A percentile compares a stretch with the other conserved stretches of the same genome.
phyloP scores from a whole-genome alignment of 2,888 invertebrate species.

The Cylindroiulus punctatus region DNA sequence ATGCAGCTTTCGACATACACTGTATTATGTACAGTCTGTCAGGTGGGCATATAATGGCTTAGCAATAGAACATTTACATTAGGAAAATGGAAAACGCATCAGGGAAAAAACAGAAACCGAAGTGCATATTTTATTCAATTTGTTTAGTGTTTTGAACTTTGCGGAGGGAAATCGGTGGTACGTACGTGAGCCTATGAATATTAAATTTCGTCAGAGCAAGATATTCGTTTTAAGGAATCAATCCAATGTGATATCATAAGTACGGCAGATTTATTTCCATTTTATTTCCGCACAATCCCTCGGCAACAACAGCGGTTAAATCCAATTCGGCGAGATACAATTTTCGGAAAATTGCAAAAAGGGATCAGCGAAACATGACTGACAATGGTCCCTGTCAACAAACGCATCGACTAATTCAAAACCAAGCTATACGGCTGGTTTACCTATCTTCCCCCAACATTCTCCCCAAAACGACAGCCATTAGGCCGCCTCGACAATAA shows the following conservation, averaged over 20 bases:
- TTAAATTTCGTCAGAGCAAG: conserved; percentile 18
- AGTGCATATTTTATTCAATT: conserved; percentile 18
- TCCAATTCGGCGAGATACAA: not conserved
- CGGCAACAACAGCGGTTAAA: not conserved
- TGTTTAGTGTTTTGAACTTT: conserved; percentile 8
- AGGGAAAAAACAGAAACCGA: not conserved
- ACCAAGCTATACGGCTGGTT: not conserved
- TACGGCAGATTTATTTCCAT: conserved; percentile 4
- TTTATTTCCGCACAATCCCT: not conserved
- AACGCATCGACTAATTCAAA: not conserved
- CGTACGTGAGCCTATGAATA: not conserved
- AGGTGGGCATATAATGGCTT: too few species aligned
- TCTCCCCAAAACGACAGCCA: not conserved
- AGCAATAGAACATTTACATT: too few species aligned
- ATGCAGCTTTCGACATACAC: too few species aligned
- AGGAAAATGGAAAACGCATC: not conserved
- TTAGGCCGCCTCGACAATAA: not conserved
- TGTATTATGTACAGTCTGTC: too few species aligned
- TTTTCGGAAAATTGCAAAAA: conserved; percentile 18
- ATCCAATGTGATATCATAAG: conserved; percentile 18
- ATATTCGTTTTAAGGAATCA: conserved; percentile 18
- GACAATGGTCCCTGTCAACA: not conserved
- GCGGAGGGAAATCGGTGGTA: not conserved
- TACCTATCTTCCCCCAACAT: not conserved
- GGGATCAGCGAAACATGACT: conserved; percentile 18